Evolutionary conservation across 2,888 invertebrate genomes (phyloP).

Genomic region (Thyatira batis): DNA sequence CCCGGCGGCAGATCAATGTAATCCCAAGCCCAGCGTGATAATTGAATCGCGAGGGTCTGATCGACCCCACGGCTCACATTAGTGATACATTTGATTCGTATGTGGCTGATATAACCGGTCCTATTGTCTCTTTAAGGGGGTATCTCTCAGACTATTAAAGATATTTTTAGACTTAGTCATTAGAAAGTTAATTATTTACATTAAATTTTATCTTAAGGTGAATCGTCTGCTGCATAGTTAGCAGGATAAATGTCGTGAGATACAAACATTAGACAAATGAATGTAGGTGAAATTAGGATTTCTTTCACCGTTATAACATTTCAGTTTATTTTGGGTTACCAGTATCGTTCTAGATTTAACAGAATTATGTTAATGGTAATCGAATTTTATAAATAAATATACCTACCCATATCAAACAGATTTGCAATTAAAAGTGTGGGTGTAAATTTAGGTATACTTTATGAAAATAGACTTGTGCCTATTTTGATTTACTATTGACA

Average conservation of each 20-base stretch:
- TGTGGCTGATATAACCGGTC: slow-evolving; percentile 51
- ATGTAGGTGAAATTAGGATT: background rate
- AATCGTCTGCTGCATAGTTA: background rate
- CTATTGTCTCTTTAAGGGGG: slow-evolving; percentile 37
- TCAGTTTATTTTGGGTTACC: too few relatives aligned
- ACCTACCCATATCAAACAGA: too few relatives aligned
- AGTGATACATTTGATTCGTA: slow-evolving; percentile 76
- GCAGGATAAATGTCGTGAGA: background rate
- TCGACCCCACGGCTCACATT: slow-evolving; percentile 55
- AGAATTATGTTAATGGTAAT: too few relatives aligned
- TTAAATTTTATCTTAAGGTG: background rate
- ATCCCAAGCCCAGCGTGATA: slow-evolving; percentile 69
- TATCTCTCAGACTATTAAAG: too few relatives aligned
- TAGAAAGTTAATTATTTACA: slow-evolving; percentile 1
- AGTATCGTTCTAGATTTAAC: too few relatives aligned
- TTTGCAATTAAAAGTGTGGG: too few relatives aligned
- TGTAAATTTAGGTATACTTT: background rate
- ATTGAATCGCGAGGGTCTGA: slow-evolving; percentile 76
- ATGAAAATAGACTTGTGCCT: background rate
- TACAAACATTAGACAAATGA: background rate
- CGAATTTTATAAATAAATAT: too few relatives aligned
- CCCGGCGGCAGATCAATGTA: slow-evolving; percentile 69
- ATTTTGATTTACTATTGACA: background rate
- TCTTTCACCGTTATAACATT: too few relatives aligned
- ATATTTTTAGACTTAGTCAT: background rate